Conservation (phyloP, 2,797 vertebrate genomes). For the Dendrocincla tyrannina region DNA sequence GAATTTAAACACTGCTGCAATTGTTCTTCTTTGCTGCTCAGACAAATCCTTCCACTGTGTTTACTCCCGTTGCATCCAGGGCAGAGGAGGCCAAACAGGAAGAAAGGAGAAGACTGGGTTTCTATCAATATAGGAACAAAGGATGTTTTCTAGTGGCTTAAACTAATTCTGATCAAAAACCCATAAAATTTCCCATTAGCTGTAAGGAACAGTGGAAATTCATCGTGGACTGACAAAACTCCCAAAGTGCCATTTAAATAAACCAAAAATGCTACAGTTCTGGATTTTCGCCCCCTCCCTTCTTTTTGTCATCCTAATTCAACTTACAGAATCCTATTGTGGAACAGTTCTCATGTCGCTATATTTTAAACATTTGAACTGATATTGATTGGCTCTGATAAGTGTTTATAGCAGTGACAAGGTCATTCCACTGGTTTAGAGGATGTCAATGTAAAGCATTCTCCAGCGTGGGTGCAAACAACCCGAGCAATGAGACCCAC, state of each 20-base stretch:
- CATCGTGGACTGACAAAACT: neutral
- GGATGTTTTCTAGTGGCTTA: slow-evolving; percentile 26
- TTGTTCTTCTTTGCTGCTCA: slow-evolving; percentile 36
- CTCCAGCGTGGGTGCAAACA: neutral
- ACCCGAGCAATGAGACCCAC: neutral
- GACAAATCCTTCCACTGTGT: slow-evolving; percentile 58
- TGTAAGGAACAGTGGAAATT: neutral
- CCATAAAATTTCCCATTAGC: neutral
- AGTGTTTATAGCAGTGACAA: neutral
- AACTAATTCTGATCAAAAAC: neutral
- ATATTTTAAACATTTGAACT: neutral
- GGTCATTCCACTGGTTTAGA: neutral
- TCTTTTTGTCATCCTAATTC: neutral
- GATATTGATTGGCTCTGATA: neutral
- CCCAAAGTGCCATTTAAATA: neutral
- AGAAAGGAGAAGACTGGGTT: slow-evolving; percentile 51
- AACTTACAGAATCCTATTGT: neutral
- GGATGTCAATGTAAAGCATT: neutral
- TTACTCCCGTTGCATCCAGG: slow-evolving; percentile 20
- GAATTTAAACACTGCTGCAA: slow-evolving; percentile 46
- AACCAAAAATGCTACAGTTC: neutral
- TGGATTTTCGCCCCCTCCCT: neutral
- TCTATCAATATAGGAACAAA: slow-evolving; percentile 20
- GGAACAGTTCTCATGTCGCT: neutral
- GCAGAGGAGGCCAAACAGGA: slow-evolving; percentile 50